Evolutionary conservation across 2,113 vertebrate genomes (phyloP), one percentile per base, ranked within the genome.

Genomic region (Rostratula benghalensis): DNA sequence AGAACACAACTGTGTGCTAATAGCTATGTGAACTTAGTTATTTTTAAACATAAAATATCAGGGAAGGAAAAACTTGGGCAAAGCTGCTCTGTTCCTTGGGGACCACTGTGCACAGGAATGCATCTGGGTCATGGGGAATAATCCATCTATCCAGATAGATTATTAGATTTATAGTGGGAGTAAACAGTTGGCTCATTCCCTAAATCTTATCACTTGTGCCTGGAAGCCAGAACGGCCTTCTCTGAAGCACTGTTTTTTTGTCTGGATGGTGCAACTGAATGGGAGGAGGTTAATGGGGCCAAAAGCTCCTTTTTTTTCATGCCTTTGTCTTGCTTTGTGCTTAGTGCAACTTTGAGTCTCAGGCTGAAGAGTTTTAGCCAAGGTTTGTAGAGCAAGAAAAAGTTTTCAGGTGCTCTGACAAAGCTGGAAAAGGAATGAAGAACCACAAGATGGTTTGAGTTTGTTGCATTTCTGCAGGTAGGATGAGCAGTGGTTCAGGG

Each of bases 131-230:
- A 45, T 30, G 84, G 90, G 78, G 84, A 91, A 39, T 84, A 84
- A 95, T 91, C 68, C 84, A 81, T 54, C 19, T 46, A 80, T 37
- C 17, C 50, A 81, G 92, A 37, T 59, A 77, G 69, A 90, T 87
- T 59, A 73, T 83, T 89, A 73, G 92, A 93, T 93, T 95, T 91
- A 69, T 12, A 46, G 73, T 41, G 71, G 71, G 70, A 95, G 53
- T 23, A 86, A 91, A 54, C 30, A 46, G 28, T 87, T 78, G 75
- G 50, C 69, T 89, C 43, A 68, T 73, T 73, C 64, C 68, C 77
- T 77, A 46, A 83, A 61, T 54, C 63, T 94, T 84, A 86, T 61
- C 87, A 73, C 41, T 87, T 64, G 39, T 65, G 78, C 78, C 92
- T 61, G 28, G 81, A 68, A 80, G 87, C 20, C 3, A 10, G 43